These are phyloP conservation scores for Sakesphorus luctuosus DNA, from an alignment of 2,113 vertebrate genomes.

Conservation along the genomic window DNA sequence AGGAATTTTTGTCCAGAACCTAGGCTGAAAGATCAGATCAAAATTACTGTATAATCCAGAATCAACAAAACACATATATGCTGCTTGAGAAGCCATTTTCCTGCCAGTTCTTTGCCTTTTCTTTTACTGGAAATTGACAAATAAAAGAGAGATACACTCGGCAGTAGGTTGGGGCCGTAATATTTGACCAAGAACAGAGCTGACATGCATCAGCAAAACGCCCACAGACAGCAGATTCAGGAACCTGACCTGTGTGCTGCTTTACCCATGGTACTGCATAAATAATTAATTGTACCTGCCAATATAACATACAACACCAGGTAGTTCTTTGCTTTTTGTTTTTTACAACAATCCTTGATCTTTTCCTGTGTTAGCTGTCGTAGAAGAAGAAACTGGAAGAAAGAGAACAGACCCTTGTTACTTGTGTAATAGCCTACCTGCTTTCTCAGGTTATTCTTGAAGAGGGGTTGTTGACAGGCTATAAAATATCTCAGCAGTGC, in stretches of 20 bases:
- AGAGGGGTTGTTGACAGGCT: constrained; percentile 11
- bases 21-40: background rate
- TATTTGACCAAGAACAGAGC: constrained; percentile 20
- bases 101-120: background rate
- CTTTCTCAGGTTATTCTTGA: constrained; percentile 34
- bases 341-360: constrained; percentile 38
- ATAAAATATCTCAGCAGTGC: background rate
- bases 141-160: background rate
- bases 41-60: background rate
- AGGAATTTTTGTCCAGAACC: background rate
- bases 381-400: constrained; percentile 38
- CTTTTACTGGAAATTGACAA: background rate
- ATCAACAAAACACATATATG: background rate
- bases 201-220: constrained; percentile 50
- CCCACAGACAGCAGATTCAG: constrained; percentile 47
- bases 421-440: background rate
- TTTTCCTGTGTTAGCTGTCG: constrained; percentile 9
- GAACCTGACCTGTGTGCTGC: constrained; percentile 44
- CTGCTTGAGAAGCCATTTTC: background rate
- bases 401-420: constrained; percentile 29
- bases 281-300: constrained; percentile 49
- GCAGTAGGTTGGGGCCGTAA: background rate
- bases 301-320: constrained; percentile 13
- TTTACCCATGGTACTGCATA: constrained; percentile 33
- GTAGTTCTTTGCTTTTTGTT: constrained; percentile 29